Conservation (phyloP, 2,888 invertebrate species). For the Fissipunctia ypsillon region DNA sequence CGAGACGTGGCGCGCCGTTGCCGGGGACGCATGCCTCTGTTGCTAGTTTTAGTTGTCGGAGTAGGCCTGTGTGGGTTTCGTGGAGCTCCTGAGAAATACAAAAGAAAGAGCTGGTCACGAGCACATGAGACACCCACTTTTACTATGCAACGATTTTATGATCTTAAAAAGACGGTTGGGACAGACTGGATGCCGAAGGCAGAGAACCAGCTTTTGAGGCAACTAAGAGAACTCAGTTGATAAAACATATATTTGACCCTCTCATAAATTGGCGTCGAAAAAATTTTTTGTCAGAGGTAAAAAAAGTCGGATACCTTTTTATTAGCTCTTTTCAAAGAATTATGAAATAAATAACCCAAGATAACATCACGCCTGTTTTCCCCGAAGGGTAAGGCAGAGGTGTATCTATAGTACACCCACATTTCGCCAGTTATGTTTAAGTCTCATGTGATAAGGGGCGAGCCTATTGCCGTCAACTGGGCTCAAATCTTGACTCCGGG, state of each 20-base stretch:
- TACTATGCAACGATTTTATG: too few species aligned
- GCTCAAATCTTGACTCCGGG: not conserved
- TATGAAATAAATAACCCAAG: too few species aligned
- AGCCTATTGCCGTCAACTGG: not conserved
- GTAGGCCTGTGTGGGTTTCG: conserved; percentile 96
- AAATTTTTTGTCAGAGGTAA: not conserved
- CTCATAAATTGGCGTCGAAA: not conserved
- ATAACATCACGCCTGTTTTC: too few species aligned
- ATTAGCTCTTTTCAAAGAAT: not conserved
- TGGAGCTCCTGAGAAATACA: conserved; percentile 92
- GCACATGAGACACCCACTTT: not conserved
- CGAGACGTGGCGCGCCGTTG: conserved; percentile 89
- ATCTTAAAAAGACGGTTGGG: too few species aligned
- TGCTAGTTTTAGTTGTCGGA: conserved; percentile 94
- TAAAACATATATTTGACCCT: not conserved
- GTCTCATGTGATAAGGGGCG: not conserved
- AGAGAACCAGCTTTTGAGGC: too few species aligned
- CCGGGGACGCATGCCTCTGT: conserved; percentile 91
- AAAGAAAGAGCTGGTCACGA: not conserved
- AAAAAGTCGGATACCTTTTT: not conserved
- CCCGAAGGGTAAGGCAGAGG: too few species aligned
- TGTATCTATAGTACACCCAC: too few species aligned
- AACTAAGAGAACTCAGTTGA: not conserved
- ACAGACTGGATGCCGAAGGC: too few species aligned
- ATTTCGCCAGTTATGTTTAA: not conserved